A percentile compares a stretch with the other conserved stretches of the same genome.
Evolutionary conservation across 2,888 invertebrate species (phyloP).

Genomic region (Sarcophaga caerulescens): DNA sequence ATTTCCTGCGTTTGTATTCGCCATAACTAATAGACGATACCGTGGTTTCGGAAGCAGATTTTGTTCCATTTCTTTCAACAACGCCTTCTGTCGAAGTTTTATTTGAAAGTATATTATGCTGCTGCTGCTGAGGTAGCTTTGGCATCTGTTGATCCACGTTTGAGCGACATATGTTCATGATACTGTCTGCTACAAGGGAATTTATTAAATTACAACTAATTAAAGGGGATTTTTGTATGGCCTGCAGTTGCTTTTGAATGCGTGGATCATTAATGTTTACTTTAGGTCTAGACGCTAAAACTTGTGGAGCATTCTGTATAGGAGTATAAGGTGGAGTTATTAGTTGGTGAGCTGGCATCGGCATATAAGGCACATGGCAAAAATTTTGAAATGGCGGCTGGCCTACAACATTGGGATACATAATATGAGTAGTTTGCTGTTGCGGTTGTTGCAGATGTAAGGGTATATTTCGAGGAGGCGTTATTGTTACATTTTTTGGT

Average conservation of each 20-base stretch:
- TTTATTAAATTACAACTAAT: slow-evolving; percentile 5
- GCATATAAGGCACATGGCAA: neutral
- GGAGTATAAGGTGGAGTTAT: neutral
- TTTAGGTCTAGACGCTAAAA: slow-evolving; percentile 23
- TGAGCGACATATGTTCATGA: slow-evolving; percentile 27
- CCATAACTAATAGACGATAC: slow-evolving; percentile 55
- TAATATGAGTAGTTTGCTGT: neutral
- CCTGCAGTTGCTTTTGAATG: slow-evolving; percentile 60
- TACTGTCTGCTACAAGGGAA: slow-evolving; percentile 12
- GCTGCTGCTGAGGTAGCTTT: neutral
- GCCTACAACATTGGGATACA: neutral
- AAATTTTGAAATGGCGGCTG: neutral
- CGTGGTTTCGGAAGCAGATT: neutral
- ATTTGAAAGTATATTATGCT: slow-evolving; percentile 2
- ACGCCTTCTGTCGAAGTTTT: neutral
- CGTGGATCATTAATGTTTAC: slow-evolving; percentile 68
- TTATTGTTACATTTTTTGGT: neutral
- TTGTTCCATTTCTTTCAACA: neutral
- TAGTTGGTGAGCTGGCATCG: neutral
- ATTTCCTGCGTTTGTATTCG: slow-evolving; percentile 66
- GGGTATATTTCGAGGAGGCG: neutral
- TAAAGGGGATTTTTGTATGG: slow-evolving; percentile 51
- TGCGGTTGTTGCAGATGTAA: neutral
- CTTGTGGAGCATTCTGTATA: neutral
- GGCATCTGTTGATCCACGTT: neutral